Evolutionary conservation across 2,113 vertebrate genomes (phyloP), one percentile per base, ranked within the genome.

Genomic region (Gymnogyps californianus): DNA sequence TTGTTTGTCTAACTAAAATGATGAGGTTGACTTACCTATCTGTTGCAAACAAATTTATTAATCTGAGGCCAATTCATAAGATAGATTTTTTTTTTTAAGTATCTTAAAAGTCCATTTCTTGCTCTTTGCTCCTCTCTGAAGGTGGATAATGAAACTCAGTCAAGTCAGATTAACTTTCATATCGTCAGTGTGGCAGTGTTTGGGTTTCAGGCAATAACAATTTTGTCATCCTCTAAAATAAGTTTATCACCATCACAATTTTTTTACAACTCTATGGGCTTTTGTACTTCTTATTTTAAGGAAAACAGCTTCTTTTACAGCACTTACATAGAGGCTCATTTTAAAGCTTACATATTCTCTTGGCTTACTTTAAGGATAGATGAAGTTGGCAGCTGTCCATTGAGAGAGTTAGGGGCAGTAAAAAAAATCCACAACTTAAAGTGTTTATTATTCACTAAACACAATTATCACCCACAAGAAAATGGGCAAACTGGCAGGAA

Each of bases 131-230:
- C 4, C 2, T 79, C 42, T 93, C 34, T 84, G 69, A 87, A 74
- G 34, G 42, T 38, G 49, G 55, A 79, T 57, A 82, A 85, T 21
- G 36, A 80, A 77, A 90, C 40, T 62, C 93, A 88, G 83, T 65
- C 54, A 84, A 93, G 49, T 57, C 54, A 96, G 65, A 72, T 79
- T 84, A 82, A 93, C 36, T 66, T 85, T 46, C 75, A 19, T 46
- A 67, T 21, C 8, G 2, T 84, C 85, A 77, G 34, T 21, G 75
- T 67, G 38, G 71, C 74, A 90, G 58, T 49, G 51, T 85, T 93
- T 90, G 74, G 38, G 47, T 82, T 95, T 93, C 84, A 96, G 89
- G 83, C 79, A 92, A 51, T 72, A 96, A 97, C 65, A 93, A 87
- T 95, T 95, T 79, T 87, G 70, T 77, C 2, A 1, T 87, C 65